phyloP scores from a whole-genome alignment of 2,113 vertebrate species.

The Melierax canorus region DNA sequence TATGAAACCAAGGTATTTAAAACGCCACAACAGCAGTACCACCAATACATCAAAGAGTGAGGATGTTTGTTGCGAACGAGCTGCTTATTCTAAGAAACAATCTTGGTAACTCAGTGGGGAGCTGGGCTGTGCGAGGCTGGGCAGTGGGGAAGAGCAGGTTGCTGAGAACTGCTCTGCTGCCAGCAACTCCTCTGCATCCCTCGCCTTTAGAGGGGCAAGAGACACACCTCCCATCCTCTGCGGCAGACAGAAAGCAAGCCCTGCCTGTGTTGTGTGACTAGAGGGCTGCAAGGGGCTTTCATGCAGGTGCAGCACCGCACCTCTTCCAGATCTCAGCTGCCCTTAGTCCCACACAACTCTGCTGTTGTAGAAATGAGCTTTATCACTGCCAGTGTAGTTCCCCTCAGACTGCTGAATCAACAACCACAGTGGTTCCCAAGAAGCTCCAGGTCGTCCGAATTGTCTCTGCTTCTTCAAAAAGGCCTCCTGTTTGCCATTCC shows the following conservation, averaged over 20 bases:
- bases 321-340: neutral
- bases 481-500: too few relatives aligned
- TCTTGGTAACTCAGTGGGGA: neutral
- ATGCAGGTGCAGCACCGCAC: neutral
- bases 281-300: neutral
- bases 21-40: neutral
- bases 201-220: neutral
- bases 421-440: neutral
- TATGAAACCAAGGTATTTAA: neutral
- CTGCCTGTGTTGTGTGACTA: neutral
- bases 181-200: neutral
- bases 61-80: neutral
- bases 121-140: neutral
- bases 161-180: neutral
- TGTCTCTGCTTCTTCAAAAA: neutral
- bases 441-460: neutral
- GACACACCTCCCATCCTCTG: accelerated
- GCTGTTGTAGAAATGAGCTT: neutral
- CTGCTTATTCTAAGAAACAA: neutral
- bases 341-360: neutral
- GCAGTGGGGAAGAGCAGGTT: neutral
- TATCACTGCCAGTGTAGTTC: neutral
- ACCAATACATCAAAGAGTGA: neutral
- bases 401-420: neutral
- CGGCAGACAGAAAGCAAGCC: accelerated